A percentile compares a stretch with the other conserved stretches of the same genome.
Conservation (phyloP, 2,113 vertebrate species). For the Lates calcarifer region DNA sequence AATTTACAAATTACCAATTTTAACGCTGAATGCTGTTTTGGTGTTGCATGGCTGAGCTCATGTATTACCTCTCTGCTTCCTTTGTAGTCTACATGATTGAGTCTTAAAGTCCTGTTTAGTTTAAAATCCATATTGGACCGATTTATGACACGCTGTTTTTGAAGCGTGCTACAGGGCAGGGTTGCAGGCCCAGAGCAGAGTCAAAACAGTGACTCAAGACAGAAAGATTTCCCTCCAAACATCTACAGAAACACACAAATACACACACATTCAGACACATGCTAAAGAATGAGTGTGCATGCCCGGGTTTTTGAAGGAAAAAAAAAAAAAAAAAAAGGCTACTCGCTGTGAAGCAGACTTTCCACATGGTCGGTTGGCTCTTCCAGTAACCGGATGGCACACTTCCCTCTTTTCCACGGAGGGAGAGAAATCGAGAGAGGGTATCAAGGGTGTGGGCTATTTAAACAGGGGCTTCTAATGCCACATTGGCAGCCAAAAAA, state of each 20-base stretch:
- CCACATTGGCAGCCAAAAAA: constrained; percentile 19
- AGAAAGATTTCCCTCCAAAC: constrained; percentile 39
- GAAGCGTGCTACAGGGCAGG: background rate
- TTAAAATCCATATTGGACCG: constrained; percentile 16
- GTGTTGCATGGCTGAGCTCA: background rate
- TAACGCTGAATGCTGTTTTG: background rate
- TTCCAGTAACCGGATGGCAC: constrained; percentile 71
- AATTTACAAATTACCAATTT: background rate
- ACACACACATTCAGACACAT: constrained; percentile 2
- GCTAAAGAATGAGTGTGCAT: constrained; percentile 1
- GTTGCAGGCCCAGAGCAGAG: background rate
- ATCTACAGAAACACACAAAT: background rate
- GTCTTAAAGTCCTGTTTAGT: constrained; percentile 28
- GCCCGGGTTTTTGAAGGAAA: constrained; percentile 18
- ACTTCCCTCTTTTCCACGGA: constrained; percentile 48
- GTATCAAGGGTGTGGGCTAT: constrained; percentile 56
- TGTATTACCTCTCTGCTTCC: background rate
- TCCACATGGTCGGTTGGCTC: constrained; percentile 62
- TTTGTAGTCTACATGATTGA: background rate
- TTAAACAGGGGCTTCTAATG: constrained; percentile 36
- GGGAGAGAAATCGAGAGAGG: constrained; percentile 34
- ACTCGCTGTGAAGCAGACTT: constrained; percentile 69
- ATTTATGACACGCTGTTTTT: constrained; percentile 30
- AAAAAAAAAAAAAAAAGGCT: constrained; percentile 31
- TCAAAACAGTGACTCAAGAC: constrained; percentile 35